Base-by-base conservation (phyloP, 2,888 invertebrate genomes). In the Eupithecia tripunctaria region DNA sequence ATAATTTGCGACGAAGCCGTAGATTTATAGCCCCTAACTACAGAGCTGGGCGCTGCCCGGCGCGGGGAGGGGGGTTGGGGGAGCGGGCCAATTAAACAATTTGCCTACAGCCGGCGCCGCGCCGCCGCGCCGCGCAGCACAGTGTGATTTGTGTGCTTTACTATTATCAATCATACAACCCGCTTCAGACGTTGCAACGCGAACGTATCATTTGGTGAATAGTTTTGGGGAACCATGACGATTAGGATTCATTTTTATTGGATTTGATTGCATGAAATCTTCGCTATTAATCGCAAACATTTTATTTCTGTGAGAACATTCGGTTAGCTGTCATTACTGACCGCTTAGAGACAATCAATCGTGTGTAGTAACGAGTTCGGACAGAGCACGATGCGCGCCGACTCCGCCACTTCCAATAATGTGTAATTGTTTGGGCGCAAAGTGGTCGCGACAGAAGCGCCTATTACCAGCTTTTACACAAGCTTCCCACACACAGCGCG, bases 1-100 rank as follows among this genome's bases (percentile, higher is more conserved):
- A 91, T 92, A 90, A 91, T 92, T 91, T 89, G 91, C 92, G 82
- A 87, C 85, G 86, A 69, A 89, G 85, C 84, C 85, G 82, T 91
- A 91, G 93, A 94, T 94, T 94, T 93, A 93, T 91, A 89, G 89
- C 84, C 85, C 77, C 81, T 93, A 93, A 94, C 88, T 89, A 93
- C 88, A 92, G 92, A 88, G 89, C 89, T 81, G 72, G 62, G 60
- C 66, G 70, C 56, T 25, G 70, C 64, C 51, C 15, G 0, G 43
- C 43, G 43, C 43, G 47, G 8, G 0, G 47, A 18, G 43, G 76
- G 60, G 74, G 82, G 83, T n/a, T n/a, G 78, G 81, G 77, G 82
- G 81, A 79, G 82, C 80, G 80, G 82, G 82, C 86, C 92, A 92
- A 92, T 93, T 92, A 93, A 92, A 91, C 87, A 86, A 93, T 93